Conservation (phyloP, 2,113 vertebrate genomes). For the Oryzias melastigma region DNA sequence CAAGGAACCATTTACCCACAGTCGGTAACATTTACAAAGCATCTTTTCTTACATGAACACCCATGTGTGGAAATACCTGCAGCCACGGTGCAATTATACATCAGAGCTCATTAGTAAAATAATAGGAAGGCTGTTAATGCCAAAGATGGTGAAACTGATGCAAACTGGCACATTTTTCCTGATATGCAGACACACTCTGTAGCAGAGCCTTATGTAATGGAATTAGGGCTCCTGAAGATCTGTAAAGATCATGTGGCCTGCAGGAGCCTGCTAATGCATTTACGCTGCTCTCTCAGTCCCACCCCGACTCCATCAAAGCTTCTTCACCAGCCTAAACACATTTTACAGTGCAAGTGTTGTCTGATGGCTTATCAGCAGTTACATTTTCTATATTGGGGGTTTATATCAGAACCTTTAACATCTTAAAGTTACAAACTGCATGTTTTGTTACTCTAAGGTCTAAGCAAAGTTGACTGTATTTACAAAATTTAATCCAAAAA, state of each 20-base stretch:
- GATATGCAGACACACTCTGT: slow-evolving; percentile 21
- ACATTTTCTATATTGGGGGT: background rate
- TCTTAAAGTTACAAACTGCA: no score
- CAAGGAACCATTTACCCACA: no score
- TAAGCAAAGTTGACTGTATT: no score
- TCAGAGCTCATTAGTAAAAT: slow-evolving; percentile 33
- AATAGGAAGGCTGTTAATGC: slow-evolving; percentile 36
- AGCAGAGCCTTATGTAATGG: slow-evolving; percentile 61
- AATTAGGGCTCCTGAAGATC: slow-evolving; percentile 64
- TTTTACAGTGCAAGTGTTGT: slow-evolving; percentile 9
- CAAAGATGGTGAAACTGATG: slow-evolving; percentile 48
- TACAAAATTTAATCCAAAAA: no score
- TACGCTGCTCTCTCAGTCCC: slow-evolving; percentile 44
- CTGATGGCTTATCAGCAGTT: slow-evolving; percentile 30
- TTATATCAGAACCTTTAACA: background rate
- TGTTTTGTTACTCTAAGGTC: no score
- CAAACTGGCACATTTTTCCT: slow-evolving; percentile 35
- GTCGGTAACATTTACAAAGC: no score
- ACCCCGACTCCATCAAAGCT: slow-evolving; percentile 42
- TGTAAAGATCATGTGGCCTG: slow-evolving; percentile 44
- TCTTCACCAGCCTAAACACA: slow-evolving; percentile 22
- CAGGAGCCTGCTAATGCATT: slow-evolving; percentile 55
- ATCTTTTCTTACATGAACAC: slow-evolving; percentile 17
- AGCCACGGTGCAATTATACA: slow-evolving; percentile 15
- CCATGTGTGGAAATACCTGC: slow-evolving; percentile 18